A percentile compares a stretch with the other conserved stretches of the same genome.
These are phyloP conservation scores for Orientallactaga bullata DNA, from an alignment of 2,113 vertebrate genomes.

Conservation along the genomic window DNA sequence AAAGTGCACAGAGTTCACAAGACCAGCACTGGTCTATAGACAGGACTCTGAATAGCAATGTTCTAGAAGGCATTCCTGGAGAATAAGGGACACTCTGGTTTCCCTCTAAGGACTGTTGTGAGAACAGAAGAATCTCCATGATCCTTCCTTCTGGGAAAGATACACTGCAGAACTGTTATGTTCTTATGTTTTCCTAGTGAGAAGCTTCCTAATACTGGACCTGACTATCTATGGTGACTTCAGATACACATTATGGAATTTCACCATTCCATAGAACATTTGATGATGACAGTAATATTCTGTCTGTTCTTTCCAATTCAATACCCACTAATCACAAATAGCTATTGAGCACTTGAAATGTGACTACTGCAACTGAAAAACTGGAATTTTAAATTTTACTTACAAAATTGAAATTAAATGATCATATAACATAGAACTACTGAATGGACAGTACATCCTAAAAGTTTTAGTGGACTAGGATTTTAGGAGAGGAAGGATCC, in stretches of 20 bases:
- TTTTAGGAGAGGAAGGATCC: neutral
- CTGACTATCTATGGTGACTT: neutral
- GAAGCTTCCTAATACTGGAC: neutral
- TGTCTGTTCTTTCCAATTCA: neutral
- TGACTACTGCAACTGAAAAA: neutral
- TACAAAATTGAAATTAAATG: slow-evolving; percentile 20
- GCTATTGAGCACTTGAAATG: too few relatives aligned
- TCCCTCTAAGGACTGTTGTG: neutral
- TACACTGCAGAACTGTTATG: neutral
- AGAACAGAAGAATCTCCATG: too few relatives aligned
- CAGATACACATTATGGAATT: neutral
- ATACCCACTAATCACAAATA: neutral
- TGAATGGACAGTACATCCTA: neutral
- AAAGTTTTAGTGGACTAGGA: neutral
- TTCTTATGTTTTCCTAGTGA: neutral
- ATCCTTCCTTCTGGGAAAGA: too few relatives aligned
- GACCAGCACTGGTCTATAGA: neutral
- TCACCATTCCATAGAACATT: neutral
- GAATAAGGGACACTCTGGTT: neutral
- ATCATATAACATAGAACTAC: neutral
- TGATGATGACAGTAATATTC: neutral
- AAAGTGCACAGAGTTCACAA: neutral
- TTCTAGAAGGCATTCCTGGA: neutral
- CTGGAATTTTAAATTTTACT: neutral
- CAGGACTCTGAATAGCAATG: neutral